Evolutionary conservation across 2,888 invertebrate species (phyloP).

Genomic region (Bellardia bayeri): DNA sequence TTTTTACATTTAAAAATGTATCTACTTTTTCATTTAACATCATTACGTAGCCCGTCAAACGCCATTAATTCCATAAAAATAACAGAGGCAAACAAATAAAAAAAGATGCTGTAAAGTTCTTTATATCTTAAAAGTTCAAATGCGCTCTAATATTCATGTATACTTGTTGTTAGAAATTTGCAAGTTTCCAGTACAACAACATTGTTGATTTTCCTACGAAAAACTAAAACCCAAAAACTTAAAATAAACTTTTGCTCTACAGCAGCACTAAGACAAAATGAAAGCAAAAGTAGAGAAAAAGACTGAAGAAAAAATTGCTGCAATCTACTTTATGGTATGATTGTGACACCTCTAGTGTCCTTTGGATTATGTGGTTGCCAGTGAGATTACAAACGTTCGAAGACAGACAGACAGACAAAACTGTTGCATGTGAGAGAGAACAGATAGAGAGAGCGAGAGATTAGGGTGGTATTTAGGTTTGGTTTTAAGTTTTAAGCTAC

Average conservation of each 20-base stretch:
- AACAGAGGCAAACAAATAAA: background rate
- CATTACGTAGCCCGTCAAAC: constrained; percentile 2
- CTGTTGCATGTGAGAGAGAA: constrained; percentile 62
- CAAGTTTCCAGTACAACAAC: constrained; percentile 40
- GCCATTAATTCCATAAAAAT: constrained; percentile 35
- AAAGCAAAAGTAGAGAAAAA: constrained; percentile 21
- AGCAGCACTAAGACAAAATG: constrained; percentile 22
- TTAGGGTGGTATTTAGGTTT: constrained; percentile 6
- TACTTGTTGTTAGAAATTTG: constrained; percentile 50
- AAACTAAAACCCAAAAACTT: constrained; percentile 34
- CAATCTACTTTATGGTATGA: constrained; percentile 62
- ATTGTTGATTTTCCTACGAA: constrained; percentile 39
- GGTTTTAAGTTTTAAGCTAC: background rate
- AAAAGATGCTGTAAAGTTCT: constrained; percentile 33
- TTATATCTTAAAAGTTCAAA: constrained; percentile 60
- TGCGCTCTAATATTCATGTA: constrained; percentile 55
- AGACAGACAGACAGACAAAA: constrained; percentile 8
- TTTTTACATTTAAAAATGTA: constrained; percentile 11
- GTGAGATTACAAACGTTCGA: constrained; percentile 27
- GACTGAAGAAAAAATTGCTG: constrained; percentile 14
- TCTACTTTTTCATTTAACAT: constrained; percentile 45
- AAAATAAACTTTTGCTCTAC: constrained; percentile 52
- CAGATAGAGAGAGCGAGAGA: background rate
- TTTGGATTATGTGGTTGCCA: constrained; percentile 56
- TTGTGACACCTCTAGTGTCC: constrained; percentile 63